Evolutionary conservation across 37 sponge, comb jelly and placozoan species (phyloP).

Genomic region (Crambe crambe): DNA sequence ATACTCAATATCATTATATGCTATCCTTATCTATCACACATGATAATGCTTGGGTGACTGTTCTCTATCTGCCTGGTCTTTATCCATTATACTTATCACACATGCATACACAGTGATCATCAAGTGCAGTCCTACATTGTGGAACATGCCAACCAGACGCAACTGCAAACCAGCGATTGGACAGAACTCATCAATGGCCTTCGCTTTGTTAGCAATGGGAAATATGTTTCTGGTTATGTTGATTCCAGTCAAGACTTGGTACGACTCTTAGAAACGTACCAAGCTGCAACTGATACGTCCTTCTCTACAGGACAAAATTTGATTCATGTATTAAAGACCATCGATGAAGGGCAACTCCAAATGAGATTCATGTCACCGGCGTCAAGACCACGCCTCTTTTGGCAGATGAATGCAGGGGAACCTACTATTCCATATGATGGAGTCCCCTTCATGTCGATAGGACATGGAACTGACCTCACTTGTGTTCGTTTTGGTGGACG

Average conservation of each 20-base stretch:
- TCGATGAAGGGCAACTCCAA: slow-evolving; percentile 32
- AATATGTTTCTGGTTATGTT: slow-evolving; percentile 65
- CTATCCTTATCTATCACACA: too few species aligned
- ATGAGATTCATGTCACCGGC: slow-evolving; percentile 66
- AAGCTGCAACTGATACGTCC: slow-evolving; percentile 34
- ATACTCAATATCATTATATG: too few species aligned
- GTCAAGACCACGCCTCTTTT: slow-evolving; percentile 77
- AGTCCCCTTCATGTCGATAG: slow-evolving; percentile 83
- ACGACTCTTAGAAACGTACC: slow-evolving; percentile 62
- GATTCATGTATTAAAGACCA: slow-evolving; percentile 21
- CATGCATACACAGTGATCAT: slow-evolving; percentile 11
- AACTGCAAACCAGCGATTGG: slow-evolving; percentile 26
- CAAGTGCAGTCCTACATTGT: slow-evolving; percentile 3
- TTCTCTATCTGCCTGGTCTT: too few species aligned
- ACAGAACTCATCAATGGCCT: slow-evolving; percentile 26
- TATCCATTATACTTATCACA: too few species aligned
- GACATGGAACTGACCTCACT: slow-evolving; percentile 48
- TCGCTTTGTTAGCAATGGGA: slow-evolving; percentile 53
- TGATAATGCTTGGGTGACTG: too few species aligned
- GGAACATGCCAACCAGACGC: background rate
- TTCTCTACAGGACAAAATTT: slow-evolving; percentile 36
- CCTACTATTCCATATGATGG: slow-evolving; percentile 82
- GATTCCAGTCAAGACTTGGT: slow-evolving; percentile 61
- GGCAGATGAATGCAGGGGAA: slow-evolving; percentile 87
- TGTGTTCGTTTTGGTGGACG: slow-evolving; percentile 55